phyloP scores from a whole-genome alignment of 2,888 invertebrate genomes.

The Fragum fragum region DNA sequence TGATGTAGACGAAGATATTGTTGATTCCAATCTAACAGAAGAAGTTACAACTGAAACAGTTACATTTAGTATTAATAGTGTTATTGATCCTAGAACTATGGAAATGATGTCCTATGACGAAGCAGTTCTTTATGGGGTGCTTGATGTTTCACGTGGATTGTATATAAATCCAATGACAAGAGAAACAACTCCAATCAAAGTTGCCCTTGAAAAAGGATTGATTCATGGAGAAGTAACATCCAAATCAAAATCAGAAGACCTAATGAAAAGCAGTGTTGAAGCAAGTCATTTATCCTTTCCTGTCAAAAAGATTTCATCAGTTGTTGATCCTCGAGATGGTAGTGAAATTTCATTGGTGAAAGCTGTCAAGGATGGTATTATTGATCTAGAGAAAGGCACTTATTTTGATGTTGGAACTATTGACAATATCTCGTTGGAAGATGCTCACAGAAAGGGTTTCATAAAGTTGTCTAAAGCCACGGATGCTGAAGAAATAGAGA shows the following conservation, averaged over 20 bases:
- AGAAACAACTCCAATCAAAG: slow-evolving; percentile 92
- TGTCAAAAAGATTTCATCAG: slow-evolving; percentile 79
- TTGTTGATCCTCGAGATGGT: slow-evolving; percentile 93
- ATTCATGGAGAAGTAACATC: slow-evolving; percentile 88
- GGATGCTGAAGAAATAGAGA: slow-evolving; percentile 76
- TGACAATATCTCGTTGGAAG: slow-evolving; percentile 92
- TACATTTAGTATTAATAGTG: slow-evolving; percentile 86
- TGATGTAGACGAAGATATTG: slow-evolving; percentile 88
- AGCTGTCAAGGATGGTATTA: slow-evolving; percentile 82
- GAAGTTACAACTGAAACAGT: slow-evolving; percentile 84
- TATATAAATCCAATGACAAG: slow-evolving; percentile 92
- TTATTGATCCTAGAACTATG: slow-evolving; percentile 90
- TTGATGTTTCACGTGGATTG: slow-evolving; percentile 90
- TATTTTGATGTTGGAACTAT: slow-evolving; percentile 95
- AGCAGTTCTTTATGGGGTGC: slow-evolving; percentile 96
- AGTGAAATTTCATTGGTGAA: slow-evolving; percentile 78
- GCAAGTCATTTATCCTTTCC: slow-evolving; percentile 76
- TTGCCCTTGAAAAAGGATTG: slow-evolving; percentile 93
- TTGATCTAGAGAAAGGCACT: slow-evolving; percentile 89
- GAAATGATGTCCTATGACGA: slow-evolving; percentile 94
- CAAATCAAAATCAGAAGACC: slow-evolving; percentile 76
- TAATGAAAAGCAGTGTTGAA: slow-evolving; percentile 78
- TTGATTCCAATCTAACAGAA: slow-evolving; percentile 88
- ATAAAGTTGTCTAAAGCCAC: slow-evolving; percentile 80
- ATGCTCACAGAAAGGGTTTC: slow-evolving; percentile 93